Evolutionary conservation across 53 echinoderm and acorn worm species (phyloP).

Genomic region (Echinarachnius parma): DNA sequence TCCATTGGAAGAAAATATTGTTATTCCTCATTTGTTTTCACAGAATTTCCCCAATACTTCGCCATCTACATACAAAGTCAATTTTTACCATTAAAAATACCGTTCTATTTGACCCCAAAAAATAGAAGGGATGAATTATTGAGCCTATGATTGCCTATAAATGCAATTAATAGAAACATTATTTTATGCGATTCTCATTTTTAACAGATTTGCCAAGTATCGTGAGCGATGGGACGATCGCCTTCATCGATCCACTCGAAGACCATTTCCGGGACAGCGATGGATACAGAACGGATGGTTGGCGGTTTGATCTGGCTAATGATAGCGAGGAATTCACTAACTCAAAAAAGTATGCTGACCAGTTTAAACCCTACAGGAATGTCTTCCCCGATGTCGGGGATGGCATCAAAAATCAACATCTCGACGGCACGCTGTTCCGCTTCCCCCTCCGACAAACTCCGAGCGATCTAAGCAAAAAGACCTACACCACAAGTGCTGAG

Average conservation of each 20-base stretch:
- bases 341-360: too few species aligned
- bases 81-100: too few species aligned
- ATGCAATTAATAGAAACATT: too few species aligned
- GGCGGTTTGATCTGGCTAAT: background rate
- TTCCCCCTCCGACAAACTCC: conserved; percentile 65
- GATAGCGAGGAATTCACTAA: background rate
- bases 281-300: background rate
- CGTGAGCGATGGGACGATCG: background rate
- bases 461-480: conserved; percentile 45
- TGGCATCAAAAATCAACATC: conserved; percentile 10
- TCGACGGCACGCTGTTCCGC: conserved; percentile 82
- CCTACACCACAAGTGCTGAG: conserved; percentile 37
- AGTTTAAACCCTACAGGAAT: conserved; percentile 58
- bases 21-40: too few species aligned
- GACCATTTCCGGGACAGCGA: background rate
- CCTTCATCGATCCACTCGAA: conserved; percentile 4
- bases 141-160: too few species aligned
- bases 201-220: conserved; percentile 13
- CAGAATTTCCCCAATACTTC: too few species aligned
- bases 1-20: too few species aligned
- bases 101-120: too few species aligned
- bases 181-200: too few species aligned
- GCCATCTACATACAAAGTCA: too few species aligned
- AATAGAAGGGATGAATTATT: too few species aligned
- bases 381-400: conserved; percentile 22